phyloP scores from a whole-genome alignment of 1,140 invertebrate genomes.

The Brachionus rubens region DNA sequence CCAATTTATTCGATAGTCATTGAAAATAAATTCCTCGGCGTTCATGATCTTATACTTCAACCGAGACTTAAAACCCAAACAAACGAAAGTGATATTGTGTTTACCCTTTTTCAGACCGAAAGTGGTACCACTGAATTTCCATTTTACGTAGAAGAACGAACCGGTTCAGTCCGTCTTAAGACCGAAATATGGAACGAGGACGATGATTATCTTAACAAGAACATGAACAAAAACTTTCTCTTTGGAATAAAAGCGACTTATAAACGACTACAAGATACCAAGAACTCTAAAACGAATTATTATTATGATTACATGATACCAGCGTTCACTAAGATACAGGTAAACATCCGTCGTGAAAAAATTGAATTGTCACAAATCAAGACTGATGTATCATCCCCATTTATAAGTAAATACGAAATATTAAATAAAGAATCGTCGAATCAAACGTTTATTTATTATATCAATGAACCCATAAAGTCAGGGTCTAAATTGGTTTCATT shows the following conservation, averaged over 20 bases:
- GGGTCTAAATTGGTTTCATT: not conserved
- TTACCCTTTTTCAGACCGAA: conserved; percentile 2
- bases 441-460: conserved; percentile 24
- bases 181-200: not conserved
- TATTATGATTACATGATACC: conserved; percentile 46
- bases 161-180: not conserved
- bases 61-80: not conserved
- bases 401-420: conserved; percentile 31
- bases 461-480: conserved; percentile 16
- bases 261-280: not conserved
- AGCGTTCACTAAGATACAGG: conserved; percentile 31
- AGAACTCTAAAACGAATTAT: not conserved
- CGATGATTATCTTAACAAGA: conserved; percentile 7
- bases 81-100: conserved; percentile 9
- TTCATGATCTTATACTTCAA: not conserved
- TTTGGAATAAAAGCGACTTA: conserved; percentile 41
- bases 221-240: conserved; percentile 7
- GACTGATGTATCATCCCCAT: not conserved
- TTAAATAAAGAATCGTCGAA: conserved; percentile 29
- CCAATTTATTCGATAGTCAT: conserved; percentile 8
- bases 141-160: conserved; percentile 4
- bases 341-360: not conserved
- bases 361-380: not conserved
- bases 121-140: conserved; percentile 20
- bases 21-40: not conserved